These are phyloP conservation scores for Strongylocentrotus purpuratus DNA, from an alignment of 35 echinoderm and acorn worm species.

Conservation along the genomic window DNA sequence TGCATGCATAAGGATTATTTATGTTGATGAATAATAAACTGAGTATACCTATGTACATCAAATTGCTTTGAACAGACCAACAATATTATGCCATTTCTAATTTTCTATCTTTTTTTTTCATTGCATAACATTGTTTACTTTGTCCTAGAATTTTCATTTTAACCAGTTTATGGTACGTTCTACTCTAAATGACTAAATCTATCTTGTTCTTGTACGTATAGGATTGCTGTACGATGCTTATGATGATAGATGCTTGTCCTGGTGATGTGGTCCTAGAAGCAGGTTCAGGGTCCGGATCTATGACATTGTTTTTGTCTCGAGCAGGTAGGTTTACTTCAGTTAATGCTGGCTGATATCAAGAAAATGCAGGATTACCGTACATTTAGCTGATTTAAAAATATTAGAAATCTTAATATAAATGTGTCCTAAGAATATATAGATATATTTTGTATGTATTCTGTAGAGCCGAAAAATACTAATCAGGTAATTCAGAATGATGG, in stretches of 20 bases:
- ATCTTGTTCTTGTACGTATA: not conserved
- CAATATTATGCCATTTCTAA: not conserved
- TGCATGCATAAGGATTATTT: not conserved
- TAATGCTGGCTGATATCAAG: not conserved
- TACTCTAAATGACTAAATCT: not conserved
- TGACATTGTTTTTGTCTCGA: constrained; percentile 84
- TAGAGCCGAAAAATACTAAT: too few species aligned
- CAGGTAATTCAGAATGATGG: too few species aligned
- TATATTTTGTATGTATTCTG: too few species aligned
- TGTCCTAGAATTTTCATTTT: too few species aligned
- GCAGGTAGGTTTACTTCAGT: constrained; percentile 60
- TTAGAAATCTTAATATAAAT: too few species aligned
- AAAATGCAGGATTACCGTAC: too few species aligned
- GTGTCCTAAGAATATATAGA: too few species aligned
- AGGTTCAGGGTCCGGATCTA: constrained; percentile 79
- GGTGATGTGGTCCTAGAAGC: constrained; percentile 84
- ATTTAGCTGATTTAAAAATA: too few species aligned
- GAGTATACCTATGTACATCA: too few species aligned
- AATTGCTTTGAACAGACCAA: not conserved
- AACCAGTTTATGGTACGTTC: not conserved
- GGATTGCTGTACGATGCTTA: constrained; percentile 82
- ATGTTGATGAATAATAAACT: too few species aligned
- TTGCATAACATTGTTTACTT: too few species aligned
- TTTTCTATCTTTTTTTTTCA: too few species aligned
- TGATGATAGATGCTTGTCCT: constrained; percentile 87